Evolutionary conservation across 2,113 vertebrate species (phyloP), one percentile per base, ranked within the genome.

Genomic region (Trochalopteron elliotii): DNA sequence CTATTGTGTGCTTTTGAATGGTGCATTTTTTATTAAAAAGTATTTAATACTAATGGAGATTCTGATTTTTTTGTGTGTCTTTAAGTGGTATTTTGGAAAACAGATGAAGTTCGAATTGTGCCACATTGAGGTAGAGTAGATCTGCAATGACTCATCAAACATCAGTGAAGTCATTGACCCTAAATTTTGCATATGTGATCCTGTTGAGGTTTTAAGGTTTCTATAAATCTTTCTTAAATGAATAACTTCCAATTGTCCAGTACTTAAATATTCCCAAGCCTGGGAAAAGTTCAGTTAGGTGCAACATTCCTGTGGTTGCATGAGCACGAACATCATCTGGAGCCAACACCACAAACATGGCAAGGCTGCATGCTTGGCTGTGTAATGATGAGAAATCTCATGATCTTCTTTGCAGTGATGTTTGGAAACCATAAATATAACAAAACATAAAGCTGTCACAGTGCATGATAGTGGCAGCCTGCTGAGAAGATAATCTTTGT

Each of bases 151-250:
- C 22, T 64, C 47, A 30, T 9, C 30, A 28, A 59, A n/a, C 2
- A 0, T 30, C 53, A 60, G 13, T 18, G 22, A 68, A 78, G 15
- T 80, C 45, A 22, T 28, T 55, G 20, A 77, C 37, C 64, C 45
- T 12, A 59, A 50, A 24, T 57, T 83, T 75, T 65, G 24, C 30
- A 5, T 25, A 7, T 52, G 27, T 91, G 64, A 67, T 83, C 68
- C 65, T 93, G 70, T 30, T 95, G 94, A 93, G 74, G 71, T 90
- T 97, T 97, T 93, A 87, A 95, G 88, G 39, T 83, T 93, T 70
- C 89, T n/a, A 8, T 31, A 28, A 72, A 63, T 44, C 7, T 83
- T 69, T 30, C 56, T 67, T 20, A 87, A 85, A 93, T 67, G 76
- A 91, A 56, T 75, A 27, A 40, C 79, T 83, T 91, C 94, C 87